Conservation (phyloP, 2,888 invertebrate species). For the Osedax frankpressi region DNA sequence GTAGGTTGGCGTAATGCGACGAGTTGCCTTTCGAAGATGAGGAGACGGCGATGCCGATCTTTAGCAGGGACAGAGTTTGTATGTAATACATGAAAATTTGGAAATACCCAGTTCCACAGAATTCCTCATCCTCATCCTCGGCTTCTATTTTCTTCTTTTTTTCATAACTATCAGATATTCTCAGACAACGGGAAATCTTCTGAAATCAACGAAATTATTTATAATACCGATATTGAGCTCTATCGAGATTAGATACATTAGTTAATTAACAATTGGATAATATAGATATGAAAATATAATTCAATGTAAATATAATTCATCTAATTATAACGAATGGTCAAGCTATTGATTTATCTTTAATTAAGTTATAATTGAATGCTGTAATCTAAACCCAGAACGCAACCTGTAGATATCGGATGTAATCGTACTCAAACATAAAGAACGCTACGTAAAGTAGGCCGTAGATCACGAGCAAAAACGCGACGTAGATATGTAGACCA, state of each 20-base stretch:
- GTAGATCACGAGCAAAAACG: constrained; percentile 15
- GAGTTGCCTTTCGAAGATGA: neutral
- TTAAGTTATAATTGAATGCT: too few species aligned
- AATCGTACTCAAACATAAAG: constrained; percentile 25
- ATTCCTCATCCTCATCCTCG: neutral
- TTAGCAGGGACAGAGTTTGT: constrained; percentile 22
- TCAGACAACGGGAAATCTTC: too few species aligned
- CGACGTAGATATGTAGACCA: neutral
- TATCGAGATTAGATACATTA: too few species aligned
- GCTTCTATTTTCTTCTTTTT: neutral
- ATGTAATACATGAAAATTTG: constrained; percentile 27
- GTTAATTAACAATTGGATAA: too few species aligned
- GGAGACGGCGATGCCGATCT: constrained; percentile 5
- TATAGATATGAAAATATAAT: too few species aligned
- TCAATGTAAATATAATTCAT: too few species aligned
- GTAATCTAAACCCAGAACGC: too few species aligned
- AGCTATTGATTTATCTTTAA: too few species aligned
- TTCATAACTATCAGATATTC: too few species aligned
- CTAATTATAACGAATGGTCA: too few species aligned
- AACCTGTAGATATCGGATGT: neutral
- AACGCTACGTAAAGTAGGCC: constrained; percentile 24
- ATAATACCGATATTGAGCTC: too few species aligned
- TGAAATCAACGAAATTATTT: too few species aligned
- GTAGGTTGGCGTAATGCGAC: neutral
- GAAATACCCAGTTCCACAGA: constrained; percentile 19